These are phyloP conservation scores for Apostichopus leukothele DNA, from an alignment of 53 echinoderm and acorn worm species.

Conservation along the genomic window DNA sequence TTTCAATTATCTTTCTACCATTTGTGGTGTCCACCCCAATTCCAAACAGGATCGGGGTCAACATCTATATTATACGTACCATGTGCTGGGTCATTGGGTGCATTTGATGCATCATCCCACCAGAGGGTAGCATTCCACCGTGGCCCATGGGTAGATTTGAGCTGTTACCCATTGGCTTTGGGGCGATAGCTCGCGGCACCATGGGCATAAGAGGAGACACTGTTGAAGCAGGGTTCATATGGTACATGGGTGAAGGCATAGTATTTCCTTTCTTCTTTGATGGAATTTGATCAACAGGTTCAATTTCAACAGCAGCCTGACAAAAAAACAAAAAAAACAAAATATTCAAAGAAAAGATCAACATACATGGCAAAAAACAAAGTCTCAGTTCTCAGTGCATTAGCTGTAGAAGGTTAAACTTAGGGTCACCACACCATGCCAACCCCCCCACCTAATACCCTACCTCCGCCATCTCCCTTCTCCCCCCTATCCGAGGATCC, in stretches of 20 bases:
- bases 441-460: too few species aligned
- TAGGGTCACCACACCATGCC: too few species aligned
- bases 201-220: constrained; percentile 61
- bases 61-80: constrained; percentile 51
- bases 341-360: too few species aligned
- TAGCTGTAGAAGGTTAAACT: too few species aligned
- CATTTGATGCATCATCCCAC: constrained; percentile 81
- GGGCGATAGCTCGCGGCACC: constrained; percentile 85
- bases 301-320: constrained; percentile 86
- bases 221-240: constrained; percentile 48
- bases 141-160: constrained; percentile 49
- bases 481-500: too few species aligned
- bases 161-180: constrained; percentile 71
- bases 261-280: constrained; percentile 78
- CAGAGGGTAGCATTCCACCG: constrained; percentile 53
- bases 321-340: background rate
- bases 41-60: too few species aligned
- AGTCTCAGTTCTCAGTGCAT: too few species aligned
- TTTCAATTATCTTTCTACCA: too few species aligned
- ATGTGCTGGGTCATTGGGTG: constrained; percentile 67
- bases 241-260: constrained; percentile 60
- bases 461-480: too few species aligned
- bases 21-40: too few species aligned
- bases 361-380: too few species aligned
- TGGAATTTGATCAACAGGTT: constrained; percentile 73